These are phyloP conservation scores for Eumeta japonica DNA, from an alignment of 1,140 invertebrate genomes.

Conservation along the genomic window DNA sequence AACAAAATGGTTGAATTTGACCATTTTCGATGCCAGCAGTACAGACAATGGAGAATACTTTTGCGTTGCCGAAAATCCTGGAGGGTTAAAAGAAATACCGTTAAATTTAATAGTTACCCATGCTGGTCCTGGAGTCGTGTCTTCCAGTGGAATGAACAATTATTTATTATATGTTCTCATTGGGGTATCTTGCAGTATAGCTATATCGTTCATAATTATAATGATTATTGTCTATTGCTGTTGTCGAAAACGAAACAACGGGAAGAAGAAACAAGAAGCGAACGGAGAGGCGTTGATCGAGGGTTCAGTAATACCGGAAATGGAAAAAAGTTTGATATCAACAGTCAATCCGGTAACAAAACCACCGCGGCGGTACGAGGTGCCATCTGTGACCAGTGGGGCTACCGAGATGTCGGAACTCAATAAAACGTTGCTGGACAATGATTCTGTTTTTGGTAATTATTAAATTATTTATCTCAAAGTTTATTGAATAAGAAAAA, in stretches of 20 bases:
- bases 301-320: constrained; percentile 64
- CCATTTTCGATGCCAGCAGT: constrained; percentile 66
- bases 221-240: constrained; percentile 68
- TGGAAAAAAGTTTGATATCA: constrained; percentile 77
- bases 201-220: constrained; percentile 63
- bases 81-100: constrained; percentile 75
- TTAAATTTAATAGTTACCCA: constrained; percentile 64
- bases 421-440: constrained; percentile 74
- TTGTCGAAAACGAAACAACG: constrained; percentile 54
- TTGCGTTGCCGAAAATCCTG: constrained; percentile 83
- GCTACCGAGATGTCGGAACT: constrained; percentile 77
- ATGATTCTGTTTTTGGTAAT: constrained; percentile 71
- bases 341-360: constrained; percentile 80
- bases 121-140: constrained; percentile 35
- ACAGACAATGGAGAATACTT: constrained; percentile 84
- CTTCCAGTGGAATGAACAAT: constrained; percentile 43
- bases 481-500: background rate
- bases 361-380: constrained; percentile 70
- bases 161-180: constrained; percentile 56
- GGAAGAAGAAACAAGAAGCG: constrained; percentile 59
- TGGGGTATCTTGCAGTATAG: constrained; percentile 53
- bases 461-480: constrained; percentile 29
- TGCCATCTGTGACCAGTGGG: constrained; percentile 65
- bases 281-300: constrained; percentile 63
- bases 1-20: constrained; percentile 73